These are phyloP conservation scores for Coleophora deauratella DNA, from an alignment of 2,888 invertebrate species.

Conservation along the genomic window DNA sequence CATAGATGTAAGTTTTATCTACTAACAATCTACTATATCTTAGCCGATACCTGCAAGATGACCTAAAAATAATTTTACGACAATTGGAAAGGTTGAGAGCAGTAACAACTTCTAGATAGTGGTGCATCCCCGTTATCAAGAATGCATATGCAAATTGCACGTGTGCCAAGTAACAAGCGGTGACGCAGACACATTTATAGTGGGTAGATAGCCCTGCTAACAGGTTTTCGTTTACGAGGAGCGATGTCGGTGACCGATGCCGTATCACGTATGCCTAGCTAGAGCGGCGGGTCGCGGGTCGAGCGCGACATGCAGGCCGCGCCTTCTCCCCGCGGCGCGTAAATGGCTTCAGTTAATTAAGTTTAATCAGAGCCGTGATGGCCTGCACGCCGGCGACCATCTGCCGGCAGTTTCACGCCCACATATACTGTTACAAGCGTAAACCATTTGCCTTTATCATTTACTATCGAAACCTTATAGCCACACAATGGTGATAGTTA, in stretches of 20 bases:
- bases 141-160: not conserved
- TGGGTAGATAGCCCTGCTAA: conserved; percentile 3
- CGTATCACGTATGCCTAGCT: conserved; percentile 33
- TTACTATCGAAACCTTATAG: conserved; percentile 10
- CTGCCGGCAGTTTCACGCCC: conserved; percentile 61
- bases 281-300: conserved; percentile 13
- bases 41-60: no score
- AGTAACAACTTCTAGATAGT: no score
- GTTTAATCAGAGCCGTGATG: conserved; percentile 66
- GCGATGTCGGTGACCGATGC: conserved; percentile 43
- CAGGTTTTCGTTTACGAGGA: conserved; percentile 16
- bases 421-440: conserved; percentile 51
- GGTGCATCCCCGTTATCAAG: no score
- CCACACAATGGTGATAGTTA: not conserved
- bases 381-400: conserved; percentile 42
- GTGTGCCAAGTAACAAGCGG: not conserved
- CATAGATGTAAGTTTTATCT: no score
- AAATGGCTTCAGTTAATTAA: conserved; percentile 74
- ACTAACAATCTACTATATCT: no score
- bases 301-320: conserved; percentile 25
- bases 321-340: conserved; percentile 42
- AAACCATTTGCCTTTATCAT: conserved; percentile 6
- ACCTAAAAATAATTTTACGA: no score
- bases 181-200: not conserved
- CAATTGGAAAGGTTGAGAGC: no score